Base-by-base conservation (phyloP, 2,113 vertebrate genomes). In the Taurulus bubalis region DNA sequence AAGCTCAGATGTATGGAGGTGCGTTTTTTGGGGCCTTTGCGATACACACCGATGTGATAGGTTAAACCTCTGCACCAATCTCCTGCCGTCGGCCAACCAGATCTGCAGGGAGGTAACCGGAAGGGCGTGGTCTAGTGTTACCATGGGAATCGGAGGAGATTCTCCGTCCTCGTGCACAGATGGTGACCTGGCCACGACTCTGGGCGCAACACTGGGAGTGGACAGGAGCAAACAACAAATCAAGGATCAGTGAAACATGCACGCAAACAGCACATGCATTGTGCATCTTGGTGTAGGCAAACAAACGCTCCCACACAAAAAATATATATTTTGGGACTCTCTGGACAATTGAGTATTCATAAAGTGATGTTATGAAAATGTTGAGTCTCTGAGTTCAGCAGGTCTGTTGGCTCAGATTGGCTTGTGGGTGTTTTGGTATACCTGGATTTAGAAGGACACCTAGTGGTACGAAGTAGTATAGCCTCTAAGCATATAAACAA, bases 11-110 rank as follows among this genome's bases (percentile, higher is more conserved):
- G 28, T 8, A n/a, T 60, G 10, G 66, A 22, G n/a, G 3, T 36
- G 62, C 12, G 12, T 45, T 90, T 11, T 26, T 60, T 30, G 56
- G 38, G 36, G 36, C 36, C 53, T 51, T 14, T 15, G 45, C n/a
- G 18, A 72, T 79, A 90, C 95, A 87, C 88, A 99, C 98, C 97
- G 96, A 87, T 99, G 97, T 66, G 96, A 97, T 90, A 96, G 86
- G 83, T 98, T 99, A 86, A 99, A 99, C 90, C 96, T 97, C 92
- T 99, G 98, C 83, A 99, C 93, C 73, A 98, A 93, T 84, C 97
- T 96, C 80, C 96, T 95, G 82, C 98, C 98, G n/a, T 97, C 96
- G 34, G 96, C 96, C 93, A 99, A 92, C 98, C 97, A 99, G 83
- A 99, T 98, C 95, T 98, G 97, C 84, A 99, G 77, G 20, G 92